Evolutionary conservation across 2,888 invertebrate species (phyloP).

Genomic region (Morinoia aosen): DNA sequence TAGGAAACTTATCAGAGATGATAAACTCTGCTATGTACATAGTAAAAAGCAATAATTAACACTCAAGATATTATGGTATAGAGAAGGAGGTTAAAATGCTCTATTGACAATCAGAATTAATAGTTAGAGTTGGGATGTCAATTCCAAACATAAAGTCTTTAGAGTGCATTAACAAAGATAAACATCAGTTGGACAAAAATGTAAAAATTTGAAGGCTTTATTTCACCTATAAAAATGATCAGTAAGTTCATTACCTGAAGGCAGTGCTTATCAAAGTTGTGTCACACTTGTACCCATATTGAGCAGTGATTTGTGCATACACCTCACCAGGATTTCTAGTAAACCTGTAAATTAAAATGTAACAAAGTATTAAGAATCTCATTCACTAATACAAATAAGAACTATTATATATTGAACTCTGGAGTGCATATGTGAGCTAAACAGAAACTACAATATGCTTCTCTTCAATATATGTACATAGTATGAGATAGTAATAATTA

Average conservation of each 20-base stretch:
- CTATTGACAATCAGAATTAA: too few relatives aligned
- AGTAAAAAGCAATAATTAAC: too few relatives aligned
- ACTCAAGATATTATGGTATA: too few relatives aligned
- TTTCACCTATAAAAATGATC: neutral
- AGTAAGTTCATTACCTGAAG: conserved; percentile 23
- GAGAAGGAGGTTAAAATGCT: too few relatives aligned
- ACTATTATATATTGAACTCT: neutral
- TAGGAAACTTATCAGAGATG: too few relatives aligned
- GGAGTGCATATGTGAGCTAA: neutral
- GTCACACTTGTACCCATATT: neutral
- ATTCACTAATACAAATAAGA: neutral
- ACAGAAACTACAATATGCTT: neutral
- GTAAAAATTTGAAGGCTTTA: too few relatives aligned
- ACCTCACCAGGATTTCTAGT: conserved; percentile 27
- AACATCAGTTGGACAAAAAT: too few relatives aligned
- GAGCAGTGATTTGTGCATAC: conserved; percentile 2
- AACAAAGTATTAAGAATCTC: neutral
- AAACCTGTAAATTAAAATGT: conserved; percentile 1
- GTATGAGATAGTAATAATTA: neutral
- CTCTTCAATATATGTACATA: neutral
- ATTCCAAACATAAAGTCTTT: too few relatives aligned
- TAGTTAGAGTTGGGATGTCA: too few relatives aligned
- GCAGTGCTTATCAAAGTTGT: neutral
- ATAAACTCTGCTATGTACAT: too few relatives aligned
- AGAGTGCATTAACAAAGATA: too few relatives aligned